phyloP scores from a whole-genome alignment of 2,113 vertebrate genomes.

The Calonectris borealis region DNA sequence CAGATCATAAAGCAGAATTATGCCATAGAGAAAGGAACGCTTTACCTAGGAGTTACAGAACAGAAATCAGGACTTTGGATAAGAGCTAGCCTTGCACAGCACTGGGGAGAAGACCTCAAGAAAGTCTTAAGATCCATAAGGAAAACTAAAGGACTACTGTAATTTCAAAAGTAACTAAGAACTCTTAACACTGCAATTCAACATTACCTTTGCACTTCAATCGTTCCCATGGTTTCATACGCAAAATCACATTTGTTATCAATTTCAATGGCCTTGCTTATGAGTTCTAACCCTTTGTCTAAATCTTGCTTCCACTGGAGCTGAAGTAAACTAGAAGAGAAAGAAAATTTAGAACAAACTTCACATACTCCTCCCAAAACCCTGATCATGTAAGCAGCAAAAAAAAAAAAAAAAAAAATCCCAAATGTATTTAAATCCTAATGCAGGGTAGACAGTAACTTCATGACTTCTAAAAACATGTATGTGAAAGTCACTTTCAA shows the following conservation, averaged over 20 bases:
- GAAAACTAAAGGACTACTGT: not conserved
- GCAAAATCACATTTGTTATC: constrained; percentile 99
- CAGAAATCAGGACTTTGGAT: not conserved
- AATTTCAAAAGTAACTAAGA: not conserved
- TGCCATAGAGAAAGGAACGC: not conserved
- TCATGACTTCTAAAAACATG: not conserved
- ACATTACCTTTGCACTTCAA: constrained; percentile 96
- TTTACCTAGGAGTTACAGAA: not conserved
- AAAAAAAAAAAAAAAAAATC: not conserved
- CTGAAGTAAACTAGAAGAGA: constrained; percentile 88
- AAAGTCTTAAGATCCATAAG: not conserved
- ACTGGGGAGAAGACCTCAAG: not conserved
- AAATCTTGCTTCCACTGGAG: constrained; percentile 99
- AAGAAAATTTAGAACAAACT: not conserved
- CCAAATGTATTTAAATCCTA: not conserved
- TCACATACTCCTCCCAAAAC: not conserved
- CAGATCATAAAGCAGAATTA: not conserved
- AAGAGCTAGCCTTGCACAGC: not conserved
- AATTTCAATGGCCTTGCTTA: constrained; percentile 98
- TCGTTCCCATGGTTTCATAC: constrained; percentile 99
- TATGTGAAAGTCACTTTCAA: not conserved
- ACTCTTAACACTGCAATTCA: not conserved
- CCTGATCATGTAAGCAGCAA: not conserved
- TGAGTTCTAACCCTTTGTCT: constrained; percentile 94
- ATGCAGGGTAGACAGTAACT: not conserved